A percentile compares a stretch with the other conserved stretches of the same genome.
phyloP scores from a whole-genome alignment of 2,888 invertebrate genomes.

The Ceriagrion tenellum region DNA sequence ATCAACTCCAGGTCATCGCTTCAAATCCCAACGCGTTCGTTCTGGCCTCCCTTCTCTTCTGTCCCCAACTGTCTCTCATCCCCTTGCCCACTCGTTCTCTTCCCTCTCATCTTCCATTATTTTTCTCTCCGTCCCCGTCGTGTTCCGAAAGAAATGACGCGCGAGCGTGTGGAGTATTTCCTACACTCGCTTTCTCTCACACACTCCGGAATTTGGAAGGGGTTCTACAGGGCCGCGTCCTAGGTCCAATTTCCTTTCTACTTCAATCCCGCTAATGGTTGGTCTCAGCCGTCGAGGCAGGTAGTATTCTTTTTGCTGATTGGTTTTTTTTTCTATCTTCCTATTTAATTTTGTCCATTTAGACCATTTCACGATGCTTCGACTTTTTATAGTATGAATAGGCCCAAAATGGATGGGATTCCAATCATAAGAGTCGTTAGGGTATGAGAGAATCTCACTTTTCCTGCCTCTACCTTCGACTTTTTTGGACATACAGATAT shows the following conservation, averaged over 20 bases:
- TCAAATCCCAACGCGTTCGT: too few relatives aligned
- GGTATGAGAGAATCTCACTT: too few relatives aligned
- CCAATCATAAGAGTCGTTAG: too few relatives aligned
- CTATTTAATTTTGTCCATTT: neutral
- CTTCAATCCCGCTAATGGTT: neutral
- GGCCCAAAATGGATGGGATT: too few relatives aligned
- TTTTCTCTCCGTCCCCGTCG: neutral
- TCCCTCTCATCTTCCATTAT: conserved; percentile 2
- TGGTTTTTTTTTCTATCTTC: neutral
- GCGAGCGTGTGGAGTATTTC: neutral
- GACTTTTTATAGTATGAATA: too few relatives aligned
- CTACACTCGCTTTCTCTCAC: neutral
- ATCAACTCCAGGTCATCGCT: too few relatives aligned
- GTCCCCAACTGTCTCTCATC: conserved; percentile 34
- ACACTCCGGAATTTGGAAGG: neutral
- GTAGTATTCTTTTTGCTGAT: neutral
- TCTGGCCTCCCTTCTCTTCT: neutral
- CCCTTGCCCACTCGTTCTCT: conserved; percentile 2
- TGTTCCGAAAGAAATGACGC: neutral
- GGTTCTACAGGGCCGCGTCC: neutral
- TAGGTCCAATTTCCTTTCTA: neutral
- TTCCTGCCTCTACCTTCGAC: too few relatives aligned
- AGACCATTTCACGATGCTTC: neutral
- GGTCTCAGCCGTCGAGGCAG: neutral
- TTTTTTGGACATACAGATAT: too few relatives aligned